A percentile compares a stretch with the other conserved stretches of the same genome.
Conservation (phyloP, 2,888 invertebrate genomes). For the Hyppa rectilinea region DNA sequence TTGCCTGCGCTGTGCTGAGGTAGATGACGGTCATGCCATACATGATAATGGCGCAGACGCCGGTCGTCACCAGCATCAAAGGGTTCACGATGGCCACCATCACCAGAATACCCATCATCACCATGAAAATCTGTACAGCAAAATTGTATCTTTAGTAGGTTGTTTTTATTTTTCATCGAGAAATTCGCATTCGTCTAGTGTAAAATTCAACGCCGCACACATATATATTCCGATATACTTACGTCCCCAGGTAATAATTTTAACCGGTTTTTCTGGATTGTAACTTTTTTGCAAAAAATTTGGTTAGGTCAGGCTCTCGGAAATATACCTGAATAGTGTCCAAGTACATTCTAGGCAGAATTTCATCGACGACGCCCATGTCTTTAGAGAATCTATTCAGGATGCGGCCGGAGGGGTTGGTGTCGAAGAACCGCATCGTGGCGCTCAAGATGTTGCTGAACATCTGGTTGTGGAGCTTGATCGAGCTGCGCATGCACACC, state of each 20-base stretch:
- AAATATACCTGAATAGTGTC: constrained; percentile 91
- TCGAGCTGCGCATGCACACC: constrained; percentile 94
- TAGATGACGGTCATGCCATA: constrained; percentile 92
- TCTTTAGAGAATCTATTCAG: constrained; percentile 96
- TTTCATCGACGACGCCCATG: constrained; percentile 94
- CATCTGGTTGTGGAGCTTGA: constrained; percentile 94
- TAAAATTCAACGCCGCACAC: background rate
- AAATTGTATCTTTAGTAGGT: too few relatives aligned
- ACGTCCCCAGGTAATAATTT: background rate
- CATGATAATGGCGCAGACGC: constrained; percentile 92
- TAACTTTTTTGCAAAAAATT: too few relatives aligned
- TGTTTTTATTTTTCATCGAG: background rate
- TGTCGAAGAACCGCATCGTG: constrained; percentile 96
- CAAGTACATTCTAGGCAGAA: constrained; percentile 92
- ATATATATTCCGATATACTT: too few relatives aligned
- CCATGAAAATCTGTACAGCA: constrained; percentile 91
- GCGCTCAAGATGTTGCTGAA: constrained; percentile 94
- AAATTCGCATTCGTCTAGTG: background rate
- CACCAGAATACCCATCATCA: constrained; percentile 93
- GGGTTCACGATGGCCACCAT: constrained; percentile 94
- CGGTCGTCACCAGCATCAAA: constrained; percentile 92
- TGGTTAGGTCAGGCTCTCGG: background rate
- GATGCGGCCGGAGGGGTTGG: constrained; percentile 95
- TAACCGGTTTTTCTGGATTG: background rate
- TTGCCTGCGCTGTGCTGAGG: constrained; percentile 93